Base-by-base conservation (phyloP, 2,113 vertebrate genomes). In the Ictidomys tridecemlineatus region DNA sequence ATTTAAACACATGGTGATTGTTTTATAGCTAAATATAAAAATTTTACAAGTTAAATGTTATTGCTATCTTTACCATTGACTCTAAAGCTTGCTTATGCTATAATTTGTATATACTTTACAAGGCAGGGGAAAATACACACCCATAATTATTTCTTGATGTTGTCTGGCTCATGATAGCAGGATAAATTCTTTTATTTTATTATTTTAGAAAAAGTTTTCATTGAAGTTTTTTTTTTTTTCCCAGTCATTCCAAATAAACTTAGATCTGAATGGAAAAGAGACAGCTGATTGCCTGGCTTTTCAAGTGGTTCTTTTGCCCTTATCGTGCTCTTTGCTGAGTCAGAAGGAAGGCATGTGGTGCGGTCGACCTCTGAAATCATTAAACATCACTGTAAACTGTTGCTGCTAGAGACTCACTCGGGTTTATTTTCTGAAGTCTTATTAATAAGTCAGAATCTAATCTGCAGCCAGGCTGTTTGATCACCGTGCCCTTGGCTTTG, bases 261-360 rank as follows among this genome's bases (percentile, higher is more conserved):
- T 97, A 98, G 97, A 96, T 98, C 98, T 93, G 93, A 98, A 95
- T 98, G 97, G 98, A 99, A 98, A 98, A 96, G 97, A 98, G 96
- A 97, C 98, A 98, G 98, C 98, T 98, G 98, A 76, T 6, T 42
- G 93, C 92, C 95, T 98, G 98, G 97, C 97, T 98, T 96, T 67
- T 30, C 56, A 13, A 97, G 45, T 20, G 2, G 72, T 42, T 95
- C 92, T 63, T 77, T 56, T 91, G 72, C 56, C 72, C 84, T 76
- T 67, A 42, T 85, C 96, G 67, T 39, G 13, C 26, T 82, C 93
- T 96, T 88, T 92, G 80, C 97, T 98, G 96, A 98, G 92, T 98
- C 98, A 98, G 93, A 97, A 91, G 91, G 82, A 97, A 97, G 69
- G 96, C 90, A 97, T 95, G 95, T 2, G 22, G 67, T 73, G 34